A percentile compares a stretch with the other conserved stretches of the same genome.
Conservation (phyloP, 2,888 invertebrate genomes). For the Microctonus hyperodae region DNA sequence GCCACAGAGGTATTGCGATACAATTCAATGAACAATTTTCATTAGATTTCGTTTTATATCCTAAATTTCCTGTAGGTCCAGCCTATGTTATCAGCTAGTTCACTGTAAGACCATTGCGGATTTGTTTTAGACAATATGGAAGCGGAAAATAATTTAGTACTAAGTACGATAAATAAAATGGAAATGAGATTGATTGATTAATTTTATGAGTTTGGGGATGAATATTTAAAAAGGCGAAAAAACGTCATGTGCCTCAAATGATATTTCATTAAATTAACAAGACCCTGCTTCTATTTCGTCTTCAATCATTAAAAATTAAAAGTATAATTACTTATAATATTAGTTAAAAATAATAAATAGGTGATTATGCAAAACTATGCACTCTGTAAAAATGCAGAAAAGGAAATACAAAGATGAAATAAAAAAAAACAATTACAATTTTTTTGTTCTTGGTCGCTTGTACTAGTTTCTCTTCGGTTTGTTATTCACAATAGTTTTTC, state of each 20-base stretch:
- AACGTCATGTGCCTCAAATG: not conserved
- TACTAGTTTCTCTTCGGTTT: slow-evolving; percentile 20
- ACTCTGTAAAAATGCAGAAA: slow-evolving; percentile 30
- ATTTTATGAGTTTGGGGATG: not conserved
- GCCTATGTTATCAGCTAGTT: slow-evolving; percentile 45
- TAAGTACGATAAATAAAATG: slow-evolving; percentile 12
- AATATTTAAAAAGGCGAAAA: not conserved
- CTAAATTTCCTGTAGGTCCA: slow-evolving; percentile 55
- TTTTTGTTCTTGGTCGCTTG: not conserved
- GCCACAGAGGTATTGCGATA: slow-evolving; percentile 48
- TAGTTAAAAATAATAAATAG: slow-evolving; percentile 49
- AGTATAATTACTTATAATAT: slow-evolving; percentile 21
- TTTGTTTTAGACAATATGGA: not conserved
- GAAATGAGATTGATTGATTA: not conserved
- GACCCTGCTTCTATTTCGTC: not conserved
- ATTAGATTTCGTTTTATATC: slow-evolving; percentile 47
- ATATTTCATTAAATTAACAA: not conserved
- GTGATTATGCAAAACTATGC: slow-evolving; percentile 38
- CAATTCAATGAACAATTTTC: slow-evolving; percentile 52
- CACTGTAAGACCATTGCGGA: slow-evolving; percentile 25
- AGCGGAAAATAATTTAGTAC: not conserved
- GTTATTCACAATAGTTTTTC: slow-evolving; percentile 16
- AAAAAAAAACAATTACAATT: not conserved
- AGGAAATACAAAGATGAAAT: slow-evolving; percentile 6
- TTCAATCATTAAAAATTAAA: not conserved